These are phyloP conservation scores for Astreopora myriophthalma DNA, from an alignment of 64 coral and sea anemone genomes.

Conservation along the genomic window DNA sequence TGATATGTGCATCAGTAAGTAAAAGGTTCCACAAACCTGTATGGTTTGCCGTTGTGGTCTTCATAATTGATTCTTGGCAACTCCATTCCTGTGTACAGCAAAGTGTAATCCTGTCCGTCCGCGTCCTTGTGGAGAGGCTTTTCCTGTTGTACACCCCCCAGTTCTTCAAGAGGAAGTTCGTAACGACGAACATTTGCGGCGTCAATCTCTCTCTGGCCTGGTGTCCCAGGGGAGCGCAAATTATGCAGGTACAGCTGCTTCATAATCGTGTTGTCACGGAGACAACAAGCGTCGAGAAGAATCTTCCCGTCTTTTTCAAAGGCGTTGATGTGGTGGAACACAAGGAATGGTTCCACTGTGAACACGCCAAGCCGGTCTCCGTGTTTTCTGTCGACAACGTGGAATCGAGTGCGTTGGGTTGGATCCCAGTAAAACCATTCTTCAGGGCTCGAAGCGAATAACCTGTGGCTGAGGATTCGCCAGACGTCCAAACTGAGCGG, in stretches of 20 bases:
- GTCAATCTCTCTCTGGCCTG: neutral
- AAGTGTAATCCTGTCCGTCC: conserved; percentile 23
- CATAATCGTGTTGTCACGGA: conserved; percentile 61
- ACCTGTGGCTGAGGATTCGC: neutral
- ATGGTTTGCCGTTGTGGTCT: conserved; percentile 68
- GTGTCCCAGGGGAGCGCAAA: neutral
- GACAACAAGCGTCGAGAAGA: conserved; percentile 73
- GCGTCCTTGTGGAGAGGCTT: neutral
- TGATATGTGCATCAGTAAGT: too few relatives aligned
- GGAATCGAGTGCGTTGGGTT: conserved; percentile 55
- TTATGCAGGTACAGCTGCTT: conserved; percentile 68
- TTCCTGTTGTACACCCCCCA: neutral
- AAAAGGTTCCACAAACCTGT: conserved; percentile 56
- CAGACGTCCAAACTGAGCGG: conserved; percentile 61
- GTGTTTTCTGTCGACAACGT: conserved; percentile 68
- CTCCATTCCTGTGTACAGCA: conserved; percentile 55
- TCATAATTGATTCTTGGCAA: conserved; percentile 85
- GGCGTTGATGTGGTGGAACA: conserved; percentile 93
- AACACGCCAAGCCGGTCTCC: conserved; percentile 55
- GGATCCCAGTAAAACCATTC: conserved; percentile 76
- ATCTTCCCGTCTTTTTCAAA: conserved; percentile 79
- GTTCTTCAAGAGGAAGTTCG: conserved; percentile 53
- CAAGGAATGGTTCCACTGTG: conserved; percentile 71
- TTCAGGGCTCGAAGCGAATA: conserved; percentile 20
- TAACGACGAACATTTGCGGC: conserved; percentile 69